Evolutionary conservation across 2,113 vertebrate genomes (phyloP), one percentile per base, ranked within the genome.

Genomic region (Falco punctatus): DNA sequence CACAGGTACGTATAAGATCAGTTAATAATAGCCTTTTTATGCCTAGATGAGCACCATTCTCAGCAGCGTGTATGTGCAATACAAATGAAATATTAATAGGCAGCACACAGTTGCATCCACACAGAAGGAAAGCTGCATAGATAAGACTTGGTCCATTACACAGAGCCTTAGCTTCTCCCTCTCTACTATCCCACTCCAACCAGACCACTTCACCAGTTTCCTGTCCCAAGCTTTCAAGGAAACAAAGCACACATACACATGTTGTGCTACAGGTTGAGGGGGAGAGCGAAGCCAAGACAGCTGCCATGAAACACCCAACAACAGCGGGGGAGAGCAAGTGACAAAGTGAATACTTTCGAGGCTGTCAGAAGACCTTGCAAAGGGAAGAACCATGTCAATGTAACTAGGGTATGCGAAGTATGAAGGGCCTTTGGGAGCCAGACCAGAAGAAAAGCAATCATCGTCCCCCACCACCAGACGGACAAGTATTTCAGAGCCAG

Each of bases 21-120:
- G 69, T 86, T 88, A 91, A 88, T 67, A 86, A 69, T 27, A 86
- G 67, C 61, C 44, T 65, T 91, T 91, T 92, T 62, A 62, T 70
- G 66, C 57, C 38, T 44, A 94, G 91, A 85, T 81, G 90, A 95
- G 86, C 86, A 81, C 58, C 66, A 72, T 38, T 61, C 73, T 49
- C 72, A 87, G 70, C 78, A 70, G 70, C 3, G 0, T 75, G 77
- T 28, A 27, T 30, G 49, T 72, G 84, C 77, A 57, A 33, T 46
- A 67, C 62, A 78, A 79, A 91, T 91, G 33, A 89, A 91, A 95
- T 89, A 87, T 91, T 95, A 82, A 94, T 92, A 69, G 74, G 59
- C 58, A 73, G 70, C 40, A 38, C 75, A 81, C 22, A 1, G 54
- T 67, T 65, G 42, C 51, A 84, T 75, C 58, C 86, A 85, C 92